phyloP scores from a whole-genome alignment of 2,113 vertebrate species.

The Meleagris gallopavo region DNA sequence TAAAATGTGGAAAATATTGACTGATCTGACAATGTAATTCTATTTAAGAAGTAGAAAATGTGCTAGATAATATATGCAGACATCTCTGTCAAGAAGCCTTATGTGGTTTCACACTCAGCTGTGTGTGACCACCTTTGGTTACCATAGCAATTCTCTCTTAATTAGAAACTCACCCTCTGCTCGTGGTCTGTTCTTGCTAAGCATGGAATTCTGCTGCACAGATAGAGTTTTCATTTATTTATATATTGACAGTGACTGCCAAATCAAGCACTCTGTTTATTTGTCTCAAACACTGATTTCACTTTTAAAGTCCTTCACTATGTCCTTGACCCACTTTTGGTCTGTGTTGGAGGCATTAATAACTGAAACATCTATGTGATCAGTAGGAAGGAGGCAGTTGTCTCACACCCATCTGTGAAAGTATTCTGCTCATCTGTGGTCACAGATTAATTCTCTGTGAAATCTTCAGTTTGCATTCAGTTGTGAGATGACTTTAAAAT shows the following conservation, averaged over 20 bases:
- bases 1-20: slow-evolving; percentile 7
- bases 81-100: slow-evolving; percentile 39
- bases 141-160: slow-evolving; percentile 62
- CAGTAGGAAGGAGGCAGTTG: background rate
- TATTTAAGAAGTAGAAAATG: slow-evolving; percentile 40
- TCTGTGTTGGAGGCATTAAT: background rate
- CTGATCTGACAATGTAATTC: slow-evolving; percentile 19
- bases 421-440: background rate
- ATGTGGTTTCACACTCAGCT: slow-evolving; percentile 52
- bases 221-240: background rate
- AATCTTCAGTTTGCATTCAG: background rate
- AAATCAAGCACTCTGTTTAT: background rate
- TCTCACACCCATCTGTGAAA: background rate
- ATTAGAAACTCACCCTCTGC: slow-evolving; percentile 54
- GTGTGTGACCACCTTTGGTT: slow-evolving; percentile 64
- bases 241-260: background rate
- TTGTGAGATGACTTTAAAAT: background rate
- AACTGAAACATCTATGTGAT: background rate
- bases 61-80: slow-evolving; percentile 53
- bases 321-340: background rate
- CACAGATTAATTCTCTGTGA: background rate
- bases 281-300: background rate
- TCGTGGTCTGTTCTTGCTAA: slow-evolving; percentile 35
- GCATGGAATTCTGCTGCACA: background rate
- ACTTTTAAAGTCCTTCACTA: background rate